These are phyloP conservation scores for Apamea monoglypha DNA, from an alignment of 2,888 invertebrate genomes.

Conservation along the genomic window DNA sequence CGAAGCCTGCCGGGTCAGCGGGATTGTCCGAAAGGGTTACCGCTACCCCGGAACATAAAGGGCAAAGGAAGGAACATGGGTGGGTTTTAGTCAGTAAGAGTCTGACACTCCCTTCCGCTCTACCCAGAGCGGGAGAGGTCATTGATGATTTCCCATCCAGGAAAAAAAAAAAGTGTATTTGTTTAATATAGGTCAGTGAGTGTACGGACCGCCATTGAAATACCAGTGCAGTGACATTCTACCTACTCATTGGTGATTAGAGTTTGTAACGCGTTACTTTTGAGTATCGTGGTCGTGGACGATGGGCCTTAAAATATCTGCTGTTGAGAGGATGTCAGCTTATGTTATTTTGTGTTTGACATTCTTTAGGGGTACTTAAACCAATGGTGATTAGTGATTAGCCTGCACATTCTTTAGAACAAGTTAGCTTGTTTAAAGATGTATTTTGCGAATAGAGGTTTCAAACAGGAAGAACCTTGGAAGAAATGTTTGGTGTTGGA, in stretches of 20 bases:
- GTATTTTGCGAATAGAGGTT: slow-evolving; percentile 5
- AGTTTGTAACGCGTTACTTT: not conserved
- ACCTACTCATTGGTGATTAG: not conserved
- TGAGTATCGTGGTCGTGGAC: not conserved
- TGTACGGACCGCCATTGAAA: no score
- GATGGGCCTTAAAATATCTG: slow-evolving; percentile 25
- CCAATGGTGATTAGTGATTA: slow-evolving; percentile 29
- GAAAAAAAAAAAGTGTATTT: no score
- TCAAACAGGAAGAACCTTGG: not conserved
- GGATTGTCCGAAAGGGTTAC: no score
- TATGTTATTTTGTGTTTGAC: slow-evolving; percentile 22
- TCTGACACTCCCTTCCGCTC: no score
- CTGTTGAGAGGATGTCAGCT: slow-evolving; percentile 25
- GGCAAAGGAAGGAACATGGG: no score
- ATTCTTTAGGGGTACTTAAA: slow-evolving; percentile 29
- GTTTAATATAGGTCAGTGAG: no score
- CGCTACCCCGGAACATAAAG: no score
- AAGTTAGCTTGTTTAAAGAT: slow-evolving; percentile 41
- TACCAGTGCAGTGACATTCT: no score
- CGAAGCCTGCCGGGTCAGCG: no score
- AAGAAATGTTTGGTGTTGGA: slow-evolving; percentile 9
- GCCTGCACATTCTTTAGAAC: slow-evolving; percentile 22
- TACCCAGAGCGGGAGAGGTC: no score
- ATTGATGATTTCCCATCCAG: no score
- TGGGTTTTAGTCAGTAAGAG: no score